Base-by-base conservation (phyloP, 2,888 invertebrate genomes). In the Azorinus chamasolen region DNA sequence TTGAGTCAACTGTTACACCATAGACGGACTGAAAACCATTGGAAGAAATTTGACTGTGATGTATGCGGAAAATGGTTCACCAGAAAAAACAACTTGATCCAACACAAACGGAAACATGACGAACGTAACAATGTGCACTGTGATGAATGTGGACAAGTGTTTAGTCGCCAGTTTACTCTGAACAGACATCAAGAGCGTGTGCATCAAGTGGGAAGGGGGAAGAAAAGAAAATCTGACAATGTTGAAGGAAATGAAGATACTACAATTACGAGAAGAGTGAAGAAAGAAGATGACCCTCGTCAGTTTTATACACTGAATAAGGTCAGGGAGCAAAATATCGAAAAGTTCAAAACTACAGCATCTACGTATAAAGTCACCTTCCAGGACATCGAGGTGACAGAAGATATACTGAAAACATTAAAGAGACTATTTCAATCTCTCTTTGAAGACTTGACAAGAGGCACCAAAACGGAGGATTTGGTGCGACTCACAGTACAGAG, bases 171-270 rank as follows among this genome's bases (percentile, higher is more conserved):
- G 14, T 46, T 32, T 24, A 57, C 27, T 27, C 51, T 71, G 12
- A 24, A 71, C 16, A 55, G 58, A 32, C 63, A 63, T 45, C 48
- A 25, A 27, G 66, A 58, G 14, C 45, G 43, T 14, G 58, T 32
- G 14, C 66, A 66, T 51, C 66, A 66, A 66, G n/a, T 20, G 10
- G 64, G 63, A 58, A 58, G 64, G 14, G 45, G 45, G n/a, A 24
- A 45, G 24, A 57, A 58, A 57, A 39, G 64, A 48, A 14, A 46
- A 22, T 32, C 41, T 25, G 10, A 4, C 10, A 10, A 32, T 10
- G 10, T 32, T 32, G 45, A 43, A 10, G 27, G 58, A 5, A 18
- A 43, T 46, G 27, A 66, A 5, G 32, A 43, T 46, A 18, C 20
- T 10, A 12, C 59, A n/a, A 8, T 46, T 2, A 32, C 41, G 20